Evolutionary conservation across 2,113 vertebrate genomes (phyloP).

Genomic region (Pseudolaguvia tuberculata): DNA sequence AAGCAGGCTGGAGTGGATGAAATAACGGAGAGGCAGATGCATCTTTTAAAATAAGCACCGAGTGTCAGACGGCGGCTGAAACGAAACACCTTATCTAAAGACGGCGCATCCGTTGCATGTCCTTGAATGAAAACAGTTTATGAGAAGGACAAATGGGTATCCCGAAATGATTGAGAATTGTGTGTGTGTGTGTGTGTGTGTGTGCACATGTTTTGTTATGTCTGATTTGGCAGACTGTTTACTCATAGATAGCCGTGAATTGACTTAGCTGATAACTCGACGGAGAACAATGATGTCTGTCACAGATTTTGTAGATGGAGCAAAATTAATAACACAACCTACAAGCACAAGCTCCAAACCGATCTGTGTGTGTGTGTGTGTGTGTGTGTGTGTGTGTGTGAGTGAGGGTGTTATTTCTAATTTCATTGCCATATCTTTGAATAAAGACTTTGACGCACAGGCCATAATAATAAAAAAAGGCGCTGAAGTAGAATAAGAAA

Average conservation of each 20-base stretch:
- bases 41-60: conserved; percentile 39
- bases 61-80: conserved; percentile 43
- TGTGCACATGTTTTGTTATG: conserved; percentile 2
- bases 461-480: conserved; percentile 8
- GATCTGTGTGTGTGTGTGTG: not conserved
- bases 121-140: conserved; percentile 26
- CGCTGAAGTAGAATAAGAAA: conserved; percentile 33
- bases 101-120: conserved; percentile 12
- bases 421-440: conserved; percentile 20
- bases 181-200: not conserved
- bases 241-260: conserved; percentile 26
- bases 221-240: conserved; percentile 24
- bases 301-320: conserved; percentile 7
- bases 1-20: conserved; percentile 20
- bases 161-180: conserved; percentile 34
- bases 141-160: conserved; percentile 4
- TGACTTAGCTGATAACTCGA: conserved; percentile 13
- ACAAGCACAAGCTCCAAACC: not conserved
- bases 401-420: conserved; percentile 7
- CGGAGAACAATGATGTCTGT: conserved; percentile 31
- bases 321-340: conserved; percentile 29
- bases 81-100: conserved; percentile 41
- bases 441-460: conserved; percentile 24
- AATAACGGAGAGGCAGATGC: conserved; percentile 22
- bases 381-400: not conserved